phyloP scores from a whole-genome alignment of 2,888 invertebrate species.

The Pterobdella sp. region DNA sequence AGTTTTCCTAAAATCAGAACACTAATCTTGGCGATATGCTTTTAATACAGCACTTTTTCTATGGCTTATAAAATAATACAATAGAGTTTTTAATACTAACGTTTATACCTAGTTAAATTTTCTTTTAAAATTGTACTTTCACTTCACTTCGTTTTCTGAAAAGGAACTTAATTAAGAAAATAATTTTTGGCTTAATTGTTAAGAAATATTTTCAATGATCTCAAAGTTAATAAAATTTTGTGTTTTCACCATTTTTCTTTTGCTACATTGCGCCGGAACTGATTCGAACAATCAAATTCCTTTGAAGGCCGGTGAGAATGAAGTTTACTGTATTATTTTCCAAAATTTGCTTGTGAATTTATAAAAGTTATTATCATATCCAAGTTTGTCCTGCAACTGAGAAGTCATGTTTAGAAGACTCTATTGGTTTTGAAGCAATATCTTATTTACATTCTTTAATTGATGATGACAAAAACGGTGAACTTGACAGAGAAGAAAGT shows the following conservation, averaged over 20 bases:
- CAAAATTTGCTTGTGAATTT: background rate
- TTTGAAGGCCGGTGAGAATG: background rate
- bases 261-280: background rate
- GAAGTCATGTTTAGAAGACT: slow-evolving; percentile 36
- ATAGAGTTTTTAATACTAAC: too few relatives aligned
- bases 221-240: background rate
- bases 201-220: background rate
- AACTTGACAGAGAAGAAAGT: slow-evolving; percentile 91
- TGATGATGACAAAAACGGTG: slow-evolving; percentile 95
- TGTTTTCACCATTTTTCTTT: background rate
- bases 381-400: slow-evolving; percentile 34
- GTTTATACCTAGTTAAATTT: too few relatives aligned
- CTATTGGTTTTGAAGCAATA: slow-evolving; percentile 73
- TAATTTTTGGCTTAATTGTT: background rate
- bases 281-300: background rate
- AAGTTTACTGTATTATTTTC: background rate
- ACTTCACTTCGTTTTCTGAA: background rate
- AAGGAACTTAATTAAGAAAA: background rate
- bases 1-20: too few relatives aligned
- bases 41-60: too few relatives aligned
- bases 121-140: background rate
- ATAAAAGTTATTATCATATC: background rate
- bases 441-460: slow-evolving; percentile 81
- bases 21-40: too few relatives aligned
- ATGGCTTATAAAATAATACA: too few relatives aligned